Conservation (phyloP, 2,113 vertebrate genomes). For the Trematomus loennbergii region DNA sequence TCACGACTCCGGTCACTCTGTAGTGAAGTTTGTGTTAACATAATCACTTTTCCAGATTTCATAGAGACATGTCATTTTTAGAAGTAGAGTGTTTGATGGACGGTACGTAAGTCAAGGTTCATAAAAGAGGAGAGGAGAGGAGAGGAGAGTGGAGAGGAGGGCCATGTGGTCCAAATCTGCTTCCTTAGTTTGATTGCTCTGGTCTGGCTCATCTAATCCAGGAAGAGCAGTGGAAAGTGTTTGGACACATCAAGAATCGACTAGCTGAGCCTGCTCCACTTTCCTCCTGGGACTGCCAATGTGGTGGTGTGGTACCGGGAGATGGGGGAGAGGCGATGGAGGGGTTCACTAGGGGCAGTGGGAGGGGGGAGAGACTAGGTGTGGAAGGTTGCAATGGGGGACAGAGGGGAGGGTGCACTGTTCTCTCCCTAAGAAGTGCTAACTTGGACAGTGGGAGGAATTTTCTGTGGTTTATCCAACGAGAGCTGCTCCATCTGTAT, state of each 20-base stretch:
- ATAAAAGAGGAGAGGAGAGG: background rate
- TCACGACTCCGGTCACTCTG: constrained; percentile 69
- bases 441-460: constrained; percentile 88
- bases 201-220: constrained; percentile 57
- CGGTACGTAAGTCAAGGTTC: constrained; percentile 16
- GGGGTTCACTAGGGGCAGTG: constrained; percentile 50
- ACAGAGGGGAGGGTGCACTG: constrained; percentile 49
- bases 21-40: constrained; percentile 71
- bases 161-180: constrained; percentile 18
- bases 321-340: constrained; percentile 25
- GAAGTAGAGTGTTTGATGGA: constrained; percentile 42
- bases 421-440: constrained; percentile 84
- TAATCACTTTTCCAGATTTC: constrained; percentile 72
- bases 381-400: constrained; percentile 59
- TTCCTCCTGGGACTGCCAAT: constrained; percentile 53
- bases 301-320: constrained; percentile 45
- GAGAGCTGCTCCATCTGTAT: constrained; percentile 89
- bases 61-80: constrained; percentile 50
- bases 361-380: constrained; percentile 52
- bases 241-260: constrained; percentile 37
- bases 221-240: constrained; percentile 49
- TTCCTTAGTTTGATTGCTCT: constrained; percentile 64
- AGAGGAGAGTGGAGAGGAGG: constrained; percentile 13
- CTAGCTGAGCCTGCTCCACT: constrained; percentile 57
- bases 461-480: constrained; percentile 88